phyloP scores from a whole-genome alignment of 2,797 vertebrate genomes.

The Smutsia temminckii region DNA sequence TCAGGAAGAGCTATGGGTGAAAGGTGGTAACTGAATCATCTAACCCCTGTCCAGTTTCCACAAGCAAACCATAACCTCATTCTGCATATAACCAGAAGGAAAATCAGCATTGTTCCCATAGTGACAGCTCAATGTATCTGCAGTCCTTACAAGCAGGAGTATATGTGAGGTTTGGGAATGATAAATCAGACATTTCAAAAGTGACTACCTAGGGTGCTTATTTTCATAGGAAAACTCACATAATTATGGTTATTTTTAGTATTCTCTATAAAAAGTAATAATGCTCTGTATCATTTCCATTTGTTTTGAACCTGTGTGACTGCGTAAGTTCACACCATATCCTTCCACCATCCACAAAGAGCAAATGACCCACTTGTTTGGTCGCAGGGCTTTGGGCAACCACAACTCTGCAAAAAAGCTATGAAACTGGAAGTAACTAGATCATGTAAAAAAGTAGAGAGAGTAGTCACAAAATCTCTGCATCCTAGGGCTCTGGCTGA shows the following conservation, averaged over 20 bases:
- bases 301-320: neutral
- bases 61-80: constrained; percentile 68
- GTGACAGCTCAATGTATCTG: constrained; percentile 75
- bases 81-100: constrained; percentile 56
- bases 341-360: neutral
- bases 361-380: neutral
- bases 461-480: neutral
- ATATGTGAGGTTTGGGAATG: neutral
- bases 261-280: constrained; percentile 5
- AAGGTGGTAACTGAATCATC: constrained; percentile 68
- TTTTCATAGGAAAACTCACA: neutral
- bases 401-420: neutral
- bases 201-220: neutral
- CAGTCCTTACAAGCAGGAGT: neutral
- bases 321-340: neutral
- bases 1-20: constrained; percentile 71
- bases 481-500: neutral
- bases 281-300: neutral
- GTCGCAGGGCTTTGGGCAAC: neutral
- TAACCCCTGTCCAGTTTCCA: constrained; percentile 70
- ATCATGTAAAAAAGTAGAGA: neutral
- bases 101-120: constrained; percentile 78
- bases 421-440: neutral
- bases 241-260: neutral
- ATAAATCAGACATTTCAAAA: neutral